phyloP scores from a whole-genome alignment of 2,888 invertebrate species.

The Hirtodrosophila histrioides region DNA sequence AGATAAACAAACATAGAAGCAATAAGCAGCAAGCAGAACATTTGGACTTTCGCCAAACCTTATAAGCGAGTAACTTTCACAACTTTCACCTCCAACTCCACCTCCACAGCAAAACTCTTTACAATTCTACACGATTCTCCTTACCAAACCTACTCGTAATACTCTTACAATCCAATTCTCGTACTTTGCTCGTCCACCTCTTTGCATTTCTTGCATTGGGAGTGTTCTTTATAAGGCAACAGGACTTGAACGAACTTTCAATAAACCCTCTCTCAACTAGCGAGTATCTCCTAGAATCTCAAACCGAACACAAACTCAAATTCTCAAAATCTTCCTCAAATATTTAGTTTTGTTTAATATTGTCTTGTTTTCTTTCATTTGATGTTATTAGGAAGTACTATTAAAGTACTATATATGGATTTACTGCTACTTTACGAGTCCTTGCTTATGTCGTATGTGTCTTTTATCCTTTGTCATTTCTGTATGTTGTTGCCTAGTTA shows the following conservation, averaged over 20 bases:
- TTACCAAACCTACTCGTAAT: conserved; percentile 2
- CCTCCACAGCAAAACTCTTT: conserved; percentile 2
- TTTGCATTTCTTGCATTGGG: conserved; percentile 34
- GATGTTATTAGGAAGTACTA: not conserved
- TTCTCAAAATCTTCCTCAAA: too few species aligned
- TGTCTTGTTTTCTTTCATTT: not conserved
- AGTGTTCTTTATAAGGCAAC: conserved; percentile 29
- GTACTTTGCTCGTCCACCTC: not conserved
- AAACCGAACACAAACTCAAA: not conserved
- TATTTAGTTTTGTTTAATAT: conserved; percentile 11
- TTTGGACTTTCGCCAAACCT: conserved; percentile 28
- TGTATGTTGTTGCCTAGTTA: conserved; percentile 22
- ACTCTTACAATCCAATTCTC: conserved; percentile 5
- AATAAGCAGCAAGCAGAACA: conserved; percentile 49
- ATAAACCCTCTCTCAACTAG: too few species aligned
- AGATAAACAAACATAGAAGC: conserved; percentile 42
- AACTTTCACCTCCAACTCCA: not conserved
- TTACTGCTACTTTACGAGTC: not conserved
- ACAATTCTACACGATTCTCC: conserved; percentile 5
- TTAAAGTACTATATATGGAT: conserved; percentile 1
- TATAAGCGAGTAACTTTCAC: conserved; percentile 23
- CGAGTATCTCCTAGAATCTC: conserved; percentile 26
- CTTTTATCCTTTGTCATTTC: conserved; percentile 6
- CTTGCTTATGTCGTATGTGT: conserved; percentile 12
- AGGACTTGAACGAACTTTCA: conserved; percentile 30